phyloP scores from a whole-genome alignment of 2,797 vertebrate genomes.

The Melanotaenia nigrans region DNA sequence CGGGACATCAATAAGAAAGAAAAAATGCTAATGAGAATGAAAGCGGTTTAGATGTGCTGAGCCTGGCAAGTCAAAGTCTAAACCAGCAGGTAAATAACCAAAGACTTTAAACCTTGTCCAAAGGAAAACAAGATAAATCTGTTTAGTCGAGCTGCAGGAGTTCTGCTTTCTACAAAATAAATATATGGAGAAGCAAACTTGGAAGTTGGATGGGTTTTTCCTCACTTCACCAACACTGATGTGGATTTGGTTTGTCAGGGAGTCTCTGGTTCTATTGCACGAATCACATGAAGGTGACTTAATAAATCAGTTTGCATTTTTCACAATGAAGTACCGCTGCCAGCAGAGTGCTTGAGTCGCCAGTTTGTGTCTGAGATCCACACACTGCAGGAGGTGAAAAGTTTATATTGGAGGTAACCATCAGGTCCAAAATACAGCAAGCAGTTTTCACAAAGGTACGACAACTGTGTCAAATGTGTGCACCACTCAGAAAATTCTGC shows the following conservation, averaged over 20 bases:
- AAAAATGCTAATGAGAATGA: too few species aligned
- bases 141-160: background rate
- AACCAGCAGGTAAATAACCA: too few species aligned
- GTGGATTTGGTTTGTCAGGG: conserved; percentile 20
- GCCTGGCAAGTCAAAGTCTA: too few species aligned
- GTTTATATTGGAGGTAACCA: background rate
- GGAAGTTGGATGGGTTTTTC: background rate
- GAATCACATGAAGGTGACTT: conserved; percentile 44
- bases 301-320: conserved; percentile 29
- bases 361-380: conserved; percentile 4
- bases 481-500: background rate
- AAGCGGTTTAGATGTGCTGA: too few species aligned
- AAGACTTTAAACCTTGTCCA: too few species aligned
- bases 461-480: conserved; percentile 13
- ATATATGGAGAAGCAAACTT: too few species aligned
- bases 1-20: too few species aligned
- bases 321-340: background rate
- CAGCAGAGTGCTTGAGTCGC: background rate
- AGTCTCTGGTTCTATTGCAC: background rate
- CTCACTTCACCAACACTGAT: conserved; percentile 11
- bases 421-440: background rate
- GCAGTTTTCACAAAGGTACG: conserved; percentile 7
- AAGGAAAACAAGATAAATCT: background rate
- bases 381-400: conserved; percentile 6
- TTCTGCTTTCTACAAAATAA: too few species aligned